Evolutionary conservation across 1,140 invertebrate species (phyloP), one percentile per base, ranked within the genome.

Genomic region (Drosophila sucinea): DNA sequence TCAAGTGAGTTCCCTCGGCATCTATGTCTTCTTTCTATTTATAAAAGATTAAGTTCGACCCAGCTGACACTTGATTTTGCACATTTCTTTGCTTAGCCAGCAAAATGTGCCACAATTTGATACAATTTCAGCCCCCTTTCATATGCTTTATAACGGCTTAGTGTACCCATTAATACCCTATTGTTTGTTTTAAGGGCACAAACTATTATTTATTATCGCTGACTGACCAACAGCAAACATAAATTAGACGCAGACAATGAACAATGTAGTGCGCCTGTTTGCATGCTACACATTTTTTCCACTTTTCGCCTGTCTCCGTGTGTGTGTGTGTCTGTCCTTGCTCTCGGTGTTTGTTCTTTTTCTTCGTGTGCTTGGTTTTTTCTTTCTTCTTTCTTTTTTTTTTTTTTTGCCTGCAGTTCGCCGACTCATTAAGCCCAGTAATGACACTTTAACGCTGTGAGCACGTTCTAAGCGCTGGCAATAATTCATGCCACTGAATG

Each of bases 401-500:
- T 41, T 54, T 47, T 17, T 38, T 33, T 25, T 29, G 54, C 69
- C 68, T 68, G 76, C 76, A 68, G 70, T 63, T 65, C 40, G 72
- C 72, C 73, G 80, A 89, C 84, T 87, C 84, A 87, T 87, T 89
- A 84, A 81, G 84, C 77, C 66, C 80, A 67, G 77, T 87, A 89
- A 89, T 89, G 84, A 89, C 84, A 87, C 84, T 87, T 87, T 87
- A 89, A 82, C 84, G 77, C 77, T 80, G 80, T 40, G 68, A 89
- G 84, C 84, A 87, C 84, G 84, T 87, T 78, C 84, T 89, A 78
- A 84, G 84, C 66, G 67, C 63, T 60, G 55, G 73, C 70, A 81
- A 87, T 87, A 87, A 81, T 89, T 87, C 84, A 87, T 89, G 84
- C 77, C 84, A 83, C 80, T 84, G 70, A 81, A 83, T 87, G 80